Conservation (phyloP, 2,113 vertebrate genomes). For the Heterotis niloticus region DNA sequence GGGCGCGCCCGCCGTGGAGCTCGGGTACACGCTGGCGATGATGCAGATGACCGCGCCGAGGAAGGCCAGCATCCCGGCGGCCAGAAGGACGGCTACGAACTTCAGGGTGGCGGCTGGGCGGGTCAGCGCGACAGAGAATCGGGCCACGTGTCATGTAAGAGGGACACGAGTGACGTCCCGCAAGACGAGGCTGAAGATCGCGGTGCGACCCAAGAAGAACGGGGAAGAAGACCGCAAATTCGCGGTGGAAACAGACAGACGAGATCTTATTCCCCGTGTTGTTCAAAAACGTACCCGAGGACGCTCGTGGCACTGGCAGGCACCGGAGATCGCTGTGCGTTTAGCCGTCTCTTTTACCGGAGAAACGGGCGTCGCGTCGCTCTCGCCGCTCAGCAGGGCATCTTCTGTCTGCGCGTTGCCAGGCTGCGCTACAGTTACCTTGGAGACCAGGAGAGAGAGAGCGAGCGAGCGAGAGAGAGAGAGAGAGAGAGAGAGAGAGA, state of each 20-base stretch:
- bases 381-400: constrained; percentile 15
- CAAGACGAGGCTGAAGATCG: too few relatives aligned
- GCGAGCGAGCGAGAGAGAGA: not conserved
- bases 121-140: constrained; percentile 48
- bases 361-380: not conserved
- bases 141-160: not conserved
- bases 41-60: constrained; percentile 96
- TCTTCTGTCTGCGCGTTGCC: constrained; percentile 53
- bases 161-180: not conserved
- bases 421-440: constrained; percentile 62
- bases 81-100: constrained; percentile 91
- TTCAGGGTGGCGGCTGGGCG: constrained; percentile 84
- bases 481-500: not conserved
- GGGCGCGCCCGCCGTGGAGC: constrained; percentile 65
- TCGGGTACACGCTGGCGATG: constrained; percentile 89
- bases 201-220: not conserved
- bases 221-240: not conserved
- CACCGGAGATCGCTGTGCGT: too few relatives aligned
- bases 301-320: too few relatives aligned
- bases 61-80: constrained; percentile 98
- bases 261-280: not conserved
- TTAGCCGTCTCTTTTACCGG: not conserved
- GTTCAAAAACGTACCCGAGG: not conserved
- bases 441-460: constrained; percentile 44
- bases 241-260: not conserved